Conservation (phyloP, 2,888 invertebrate genomes). For the Drosophila siamana region DNA sequence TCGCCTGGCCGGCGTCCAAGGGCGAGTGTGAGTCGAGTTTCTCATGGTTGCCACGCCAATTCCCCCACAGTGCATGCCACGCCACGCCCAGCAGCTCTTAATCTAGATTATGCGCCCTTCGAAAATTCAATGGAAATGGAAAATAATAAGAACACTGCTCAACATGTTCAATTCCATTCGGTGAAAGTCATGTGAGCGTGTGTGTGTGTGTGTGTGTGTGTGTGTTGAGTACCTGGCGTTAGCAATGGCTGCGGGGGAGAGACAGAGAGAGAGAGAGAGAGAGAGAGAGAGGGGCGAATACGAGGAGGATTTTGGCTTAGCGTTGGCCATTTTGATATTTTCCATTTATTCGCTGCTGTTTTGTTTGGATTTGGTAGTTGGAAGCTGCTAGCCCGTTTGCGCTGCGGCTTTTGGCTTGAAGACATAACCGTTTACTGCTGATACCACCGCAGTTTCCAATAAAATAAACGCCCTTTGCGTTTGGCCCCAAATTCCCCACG, state of each 20-base stretch:
- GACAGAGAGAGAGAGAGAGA: background rate
- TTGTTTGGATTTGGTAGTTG: conserved; percentile 61
- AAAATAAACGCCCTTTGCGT: conserved; percentile 50
- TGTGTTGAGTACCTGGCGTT: conserved; percentile 55
- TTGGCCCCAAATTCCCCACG: conserved; percentile 16
- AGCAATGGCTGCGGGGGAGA: conserved; percentile 25
- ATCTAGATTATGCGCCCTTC: conserved; percentile 67
- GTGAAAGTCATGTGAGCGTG: conserved; percentile 37
- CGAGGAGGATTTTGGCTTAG: conserved; percentile 56
- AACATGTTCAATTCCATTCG: conserved; percentile 60
- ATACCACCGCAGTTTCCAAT: conserved; percentile 64
- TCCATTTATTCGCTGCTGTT: conserved; percentile 64
- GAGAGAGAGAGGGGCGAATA: background rate
- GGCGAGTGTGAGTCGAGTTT: conserved; percentile 18
- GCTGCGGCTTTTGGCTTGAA: conserved; percentile 49
- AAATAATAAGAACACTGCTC: conserved; percentile 64
- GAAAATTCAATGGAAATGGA: conserved; percentile 67
- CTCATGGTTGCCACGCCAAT: conserved; percentile 31
- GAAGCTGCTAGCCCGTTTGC: background rate
- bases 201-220: conserved; percentile 24
- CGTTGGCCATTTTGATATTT: conserved; percentile 64
- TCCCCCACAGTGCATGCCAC: background rate
- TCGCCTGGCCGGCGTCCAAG: conserved; percentile 61
- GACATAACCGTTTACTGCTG: conserved; percentile 70
- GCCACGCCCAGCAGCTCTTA: conserved; percentile 49